These are phyloP conservation scores for Bimastos eiseni DNA, from an alignment of 2,888 invertebrate genomes.

Conservation along the genomic window DNA sequence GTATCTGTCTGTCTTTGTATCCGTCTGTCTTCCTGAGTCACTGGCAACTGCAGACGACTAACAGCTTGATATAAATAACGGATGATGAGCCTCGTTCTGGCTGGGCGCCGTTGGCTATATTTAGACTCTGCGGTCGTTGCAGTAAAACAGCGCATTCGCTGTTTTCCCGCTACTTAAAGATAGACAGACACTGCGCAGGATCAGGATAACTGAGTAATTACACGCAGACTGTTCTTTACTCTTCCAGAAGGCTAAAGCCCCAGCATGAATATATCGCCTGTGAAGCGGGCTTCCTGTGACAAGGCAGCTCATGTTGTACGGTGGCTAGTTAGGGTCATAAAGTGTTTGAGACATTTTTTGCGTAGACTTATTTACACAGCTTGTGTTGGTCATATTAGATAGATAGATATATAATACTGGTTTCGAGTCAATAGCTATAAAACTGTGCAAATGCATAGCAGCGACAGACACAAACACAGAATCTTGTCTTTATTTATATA, in stretches of 20 bases:
- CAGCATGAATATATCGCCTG: no score
- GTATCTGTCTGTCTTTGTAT: background rate
- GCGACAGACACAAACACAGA: no score
- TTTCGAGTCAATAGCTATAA: no score
- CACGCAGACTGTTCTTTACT: background rate
- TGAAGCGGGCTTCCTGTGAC: background rate
- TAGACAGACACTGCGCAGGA: background rate
- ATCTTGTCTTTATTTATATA: no score
- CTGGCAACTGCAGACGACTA: background rate
- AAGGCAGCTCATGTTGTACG: background rate
- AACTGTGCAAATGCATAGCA: no score
- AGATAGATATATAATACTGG: no score
- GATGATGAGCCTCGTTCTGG: background rate
- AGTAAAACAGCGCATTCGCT: background rate
- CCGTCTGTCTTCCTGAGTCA: background rate
- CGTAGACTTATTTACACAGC: no score
- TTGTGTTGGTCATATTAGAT: no score
- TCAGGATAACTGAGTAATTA: background rate
- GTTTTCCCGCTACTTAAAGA: background rate
- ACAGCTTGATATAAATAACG: background rate
- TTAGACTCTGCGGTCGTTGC: background rate
- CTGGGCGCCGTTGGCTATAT: background rate
- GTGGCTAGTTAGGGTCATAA: background rate
- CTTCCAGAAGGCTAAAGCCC: no score
- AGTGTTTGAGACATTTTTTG: background rate